Percentiles rank a stretch among this genome's conserved stretches.
Conservation (phyloP, 92 coral and sea anemone genomes). For the Chrysogorgia sp. region DNA sequence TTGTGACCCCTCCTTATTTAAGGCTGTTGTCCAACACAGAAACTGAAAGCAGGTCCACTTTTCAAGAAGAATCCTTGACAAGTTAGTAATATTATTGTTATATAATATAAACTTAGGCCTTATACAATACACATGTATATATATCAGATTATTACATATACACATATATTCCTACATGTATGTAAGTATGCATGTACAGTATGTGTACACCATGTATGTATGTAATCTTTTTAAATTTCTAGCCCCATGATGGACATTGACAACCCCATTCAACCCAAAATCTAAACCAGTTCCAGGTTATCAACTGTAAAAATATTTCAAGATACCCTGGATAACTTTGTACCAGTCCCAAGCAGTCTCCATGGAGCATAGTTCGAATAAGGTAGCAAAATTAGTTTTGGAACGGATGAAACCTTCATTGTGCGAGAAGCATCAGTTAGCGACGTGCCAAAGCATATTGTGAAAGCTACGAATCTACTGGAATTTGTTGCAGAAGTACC, state of each 20-base stretch:
- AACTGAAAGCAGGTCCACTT: too few species aligned
- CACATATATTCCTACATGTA: too few species aligned
- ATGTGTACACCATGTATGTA: too few species aligned
- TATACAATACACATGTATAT: too few species aligned
- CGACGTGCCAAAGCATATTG: not conserved
- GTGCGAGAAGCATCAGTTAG: slow-evolving; percentile 6
- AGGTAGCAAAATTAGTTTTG: slow-evolving; percentile 4
- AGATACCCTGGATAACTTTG: slow-evolving; percentile 6
- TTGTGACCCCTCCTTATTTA: not conserved
- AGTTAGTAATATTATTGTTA: too few species aligned
- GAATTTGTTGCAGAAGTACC: slow-evolving; percentile 23
- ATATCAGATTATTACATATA: too few species aligned
- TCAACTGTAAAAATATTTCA: slow-evolving; percentile 12
- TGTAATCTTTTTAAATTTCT: too few species aligned
- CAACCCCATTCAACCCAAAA: too few species aligned
- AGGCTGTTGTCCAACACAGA: not conserved
- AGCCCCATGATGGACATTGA: too few species aligned
- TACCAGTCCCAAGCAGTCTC: slow-evolving; percentile 6
- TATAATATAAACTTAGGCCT: too few species aligned
- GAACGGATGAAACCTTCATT: slow-evolving; percentile 16
- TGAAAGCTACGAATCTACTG: slow-evolving; percentile 19
- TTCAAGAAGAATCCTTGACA: too few species aligned
- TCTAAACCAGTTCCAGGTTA: not conserved
- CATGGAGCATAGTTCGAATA: slow-evolving; percentile 4
- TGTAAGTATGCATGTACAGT: too few species aligned